A percentile compares a stretch with the other conserved stretches of the same genome.
Evolutionary conservation across 2,113 vertebrate species (phyloP).

Genomic region (Platichthys flesus): DNA sequence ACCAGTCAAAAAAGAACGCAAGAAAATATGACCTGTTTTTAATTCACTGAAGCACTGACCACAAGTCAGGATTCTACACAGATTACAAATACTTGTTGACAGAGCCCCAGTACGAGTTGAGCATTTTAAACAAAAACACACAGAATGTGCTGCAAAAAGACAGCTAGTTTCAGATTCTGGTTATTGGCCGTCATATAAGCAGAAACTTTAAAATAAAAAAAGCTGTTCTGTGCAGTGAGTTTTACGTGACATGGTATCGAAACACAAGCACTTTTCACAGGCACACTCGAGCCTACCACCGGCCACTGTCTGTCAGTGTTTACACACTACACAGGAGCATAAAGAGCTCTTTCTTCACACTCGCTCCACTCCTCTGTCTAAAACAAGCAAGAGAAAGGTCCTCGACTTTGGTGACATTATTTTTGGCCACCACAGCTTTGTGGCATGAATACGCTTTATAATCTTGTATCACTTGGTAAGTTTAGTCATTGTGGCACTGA

Average conservation of each 20-base stretch:
- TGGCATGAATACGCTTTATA: slow-evolving; percentile 16
- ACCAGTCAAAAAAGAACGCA: too few species aligned
- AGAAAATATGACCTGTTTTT: too few species aligned
- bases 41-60: too few species aligned
- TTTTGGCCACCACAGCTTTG: slow-evolving; percentile 43
- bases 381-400: slow-evolving; percentile 46
- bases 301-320: slow-evolving; percentile 75
- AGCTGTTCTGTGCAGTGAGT: slow-evolving; percentile 11
- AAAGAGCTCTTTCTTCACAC: slow-evolving; percentile 79
- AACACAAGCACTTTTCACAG: slow-evolving; percentile 79
- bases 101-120: too few species aligned
- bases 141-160: not conserved
- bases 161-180: too few species aligned
- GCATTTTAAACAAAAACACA: not conserved
- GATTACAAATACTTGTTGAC: too few species aligned
- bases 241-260: slow-evolving; percentile 59
- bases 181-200: not conserved
- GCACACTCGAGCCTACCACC: slow-evolving; percentile 69
- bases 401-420: slow-evolving; percentile 50
- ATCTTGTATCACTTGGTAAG: slow-evolving; percentile 13
- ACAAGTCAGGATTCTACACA: too few species aligned
- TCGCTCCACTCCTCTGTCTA: slow-evolving; percentile 38
- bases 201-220: slow-evolving; percentile 18
- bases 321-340: slow-evolving; percentile 72
- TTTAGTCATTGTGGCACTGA: slow-evolving; percentile 5